Evolutionary conservation across 2,113 vertebrate species (phyloP), one percentile per base, ranked within the genome.

Genomic region (Lagopus muta): DNA sequence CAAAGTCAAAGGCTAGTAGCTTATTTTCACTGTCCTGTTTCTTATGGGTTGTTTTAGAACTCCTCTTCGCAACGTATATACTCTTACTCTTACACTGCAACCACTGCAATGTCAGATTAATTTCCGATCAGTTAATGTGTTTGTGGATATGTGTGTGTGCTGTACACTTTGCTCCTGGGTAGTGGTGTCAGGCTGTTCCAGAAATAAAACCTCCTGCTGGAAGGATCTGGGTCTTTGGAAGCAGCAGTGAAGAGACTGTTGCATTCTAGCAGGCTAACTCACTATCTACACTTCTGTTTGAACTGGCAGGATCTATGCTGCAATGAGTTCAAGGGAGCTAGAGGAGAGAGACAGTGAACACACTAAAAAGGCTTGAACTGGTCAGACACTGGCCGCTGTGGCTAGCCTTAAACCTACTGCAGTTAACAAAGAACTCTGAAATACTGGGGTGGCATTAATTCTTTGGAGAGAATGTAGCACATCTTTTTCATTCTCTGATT

Each of bases 301-400:
- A 47, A 21, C 27, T 83, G 54, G 24, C 13, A 17, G 61, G 50
- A n/a, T 48, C 27, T 78, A 48, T 72, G 66, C 61, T 71, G 11
- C 13, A 43, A 4, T 47, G 30, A 76, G 80, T 82, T 61, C 60
- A 82, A 42, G 60, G 14, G 13, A 81, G 3, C 50, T 52, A 52
- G 22, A 60, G 21, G 19, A 91, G 69, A 55, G 42, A 60, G 21
- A 40, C 8, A 24, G 78, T 10, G 12, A 16, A 11, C 6, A 8
- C 0, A 0, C 30, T 86, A 66, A 12, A 78, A 67, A 67, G 42
- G 7, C 21, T 64, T 66, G 30, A 74, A 34, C 22, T 0, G 0
- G 5, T 66, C n/a, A 67, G 28, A 42, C 1, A 2, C 13, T 67
- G 2, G 28, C 47, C 14, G 1, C 6, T 40, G 66, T 45, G 11